phyloP scores from a whole-genome alignment of 1,140 invertebrate genomes.

The Lordiphosa clarofinis region DNA sequence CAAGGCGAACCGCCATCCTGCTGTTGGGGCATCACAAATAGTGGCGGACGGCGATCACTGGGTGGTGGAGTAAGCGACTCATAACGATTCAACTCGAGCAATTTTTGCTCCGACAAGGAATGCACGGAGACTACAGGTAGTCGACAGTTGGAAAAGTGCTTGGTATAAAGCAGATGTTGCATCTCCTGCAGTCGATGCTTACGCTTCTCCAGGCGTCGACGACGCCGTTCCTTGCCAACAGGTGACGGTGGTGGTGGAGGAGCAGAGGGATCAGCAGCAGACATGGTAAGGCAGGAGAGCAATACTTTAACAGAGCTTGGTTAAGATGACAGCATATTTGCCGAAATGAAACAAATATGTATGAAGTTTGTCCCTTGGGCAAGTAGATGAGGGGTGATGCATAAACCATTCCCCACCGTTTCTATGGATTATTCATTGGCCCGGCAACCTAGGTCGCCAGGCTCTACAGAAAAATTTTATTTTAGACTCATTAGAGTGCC shows the following conservation, averaged over 20 bases:
- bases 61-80: slow-evolving; percentile 18
- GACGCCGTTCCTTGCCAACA: no score
- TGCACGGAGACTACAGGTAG: slow-evolving; percentile 34
- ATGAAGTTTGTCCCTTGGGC: no score
- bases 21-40: slow-evolving; percentile 22
- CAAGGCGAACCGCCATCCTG: slow-evolving; percentile 24
- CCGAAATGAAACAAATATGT: no score
- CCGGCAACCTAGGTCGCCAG: slow-evolving; percentile 7
- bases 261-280: no score
- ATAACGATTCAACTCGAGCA: slow-evolving; percentile 20
- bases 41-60: slow-evolving; percentile 19
- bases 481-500: slow-evolving; percentile 53
- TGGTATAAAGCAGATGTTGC: slow-evolving; percentile 7
- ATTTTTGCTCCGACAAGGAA: slow-evolving; percentile 17
- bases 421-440: no score
- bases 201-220: slow-evolving; percentile 18
- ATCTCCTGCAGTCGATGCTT: slow-evolving; percentile 14
- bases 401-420: no score
- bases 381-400: no score
- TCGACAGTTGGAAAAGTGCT: slow-evolving; percentile 40
- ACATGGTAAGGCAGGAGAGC: no score
- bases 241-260: no score
- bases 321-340: no score
- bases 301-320: no score
- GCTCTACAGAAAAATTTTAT: slow-evolving; percentile 32